Base-by-base conservation (phyloP, 2,797 vertebrate species). In the Enteromius mattozi region DNA sequence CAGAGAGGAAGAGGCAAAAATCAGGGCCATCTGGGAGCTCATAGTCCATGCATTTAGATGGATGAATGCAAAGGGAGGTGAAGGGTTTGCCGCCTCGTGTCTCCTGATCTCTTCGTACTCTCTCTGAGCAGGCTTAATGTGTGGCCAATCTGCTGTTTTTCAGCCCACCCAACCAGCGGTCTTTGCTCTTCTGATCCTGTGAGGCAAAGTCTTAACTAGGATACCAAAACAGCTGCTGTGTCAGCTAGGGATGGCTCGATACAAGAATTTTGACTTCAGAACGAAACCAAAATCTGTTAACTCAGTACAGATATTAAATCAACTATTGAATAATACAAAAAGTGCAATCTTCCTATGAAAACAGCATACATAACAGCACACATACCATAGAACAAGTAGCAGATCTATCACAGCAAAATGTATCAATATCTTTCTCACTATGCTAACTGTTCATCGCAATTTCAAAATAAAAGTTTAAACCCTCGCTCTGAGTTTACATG, bases 1-100 rank as follows among this genome's bases (percentile, higher is more conserved):
- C 3, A 49, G 27, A 56, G 68, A 83, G 35, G 37, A 16, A 84
- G 49, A 80, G 78, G 59, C 35, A 87, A 82, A 90, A 93, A 90
- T 91, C 37, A 90, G 27, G 87, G 88, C 92, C 94, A 95, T 95
- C 93, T 94, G 93, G 92, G 89, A 89, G 49, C 84, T 86, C 83
- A 82, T 87, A 87, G 85, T 89, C 83, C 84, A 88, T 91, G 93
- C 93, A 95, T 93, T 93, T 94, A 92, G 91, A 92, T 89, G 76
- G 30, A 80, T 35, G 68, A 56, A 84, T 76, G 45, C 74, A 81
- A 14, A 77, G 78, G 63, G 81, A 69, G 87, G 42, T 74, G 42
- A 69, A 37, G 24, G 63, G n/a, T 83, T 85, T 83, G 45, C 40
- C 17, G 51, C 69, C 78, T 81, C n/a, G 35, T 66, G 40, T 54